Evolutionary conservation across 2,113 vertebrate genomes (phyloP).

Genomic region (Lathamus discolor): DNA sequence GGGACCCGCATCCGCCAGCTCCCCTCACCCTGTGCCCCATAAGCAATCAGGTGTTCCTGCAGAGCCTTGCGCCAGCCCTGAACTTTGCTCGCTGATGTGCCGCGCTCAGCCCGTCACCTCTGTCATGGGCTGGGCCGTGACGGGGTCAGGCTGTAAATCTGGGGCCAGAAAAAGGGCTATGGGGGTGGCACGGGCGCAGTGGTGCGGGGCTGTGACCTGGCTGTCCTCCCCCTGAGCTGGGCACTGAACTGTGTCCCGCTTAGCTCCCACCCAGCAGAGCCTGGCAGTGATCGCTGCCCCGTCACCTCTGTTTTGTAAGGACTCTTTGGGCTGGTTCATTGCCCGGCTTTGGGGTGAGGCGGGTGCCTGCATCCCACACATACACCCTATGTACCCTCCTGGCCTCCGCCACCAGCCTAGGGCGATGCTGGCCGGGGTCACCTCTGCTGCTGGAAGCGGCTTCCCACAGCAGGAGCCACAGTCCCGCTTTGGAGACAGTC

Average conservation of each 20-base stretch:
- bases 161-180: neutral
- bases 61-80: neutral
- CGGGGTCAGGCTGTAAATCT: neutral
- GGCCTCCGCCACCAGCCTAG: fast-evolving
- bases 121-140: neutral
- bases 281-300: neutral
- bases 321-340: neutral
- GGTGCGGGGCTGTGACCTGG: neutral
- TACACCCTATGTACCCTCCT: neutral
- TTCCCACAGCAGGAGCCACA: neutral
- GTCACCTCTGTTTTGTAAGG: neutral
- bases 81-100: neutral
- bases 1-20: neutral
- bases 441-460: neutral
- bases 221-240: neutral
- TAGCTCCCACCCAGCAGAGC: neutral
- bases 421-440: neutral
- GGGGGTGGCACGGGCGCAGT: fast-evolving
- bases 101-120: neutral
- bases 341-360: neutral
- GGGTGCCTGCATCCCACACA: neutral
- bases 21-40: neutral
- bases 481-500: neutral
- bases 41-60: fast-evolving
- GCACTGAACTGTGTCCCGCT: fast-evolving